These are phyloP conservation scores for Hypothenemus hampei DNA, from an alignment of 1,140 invertebrate species.

Conservation along the genomic window DNA sequence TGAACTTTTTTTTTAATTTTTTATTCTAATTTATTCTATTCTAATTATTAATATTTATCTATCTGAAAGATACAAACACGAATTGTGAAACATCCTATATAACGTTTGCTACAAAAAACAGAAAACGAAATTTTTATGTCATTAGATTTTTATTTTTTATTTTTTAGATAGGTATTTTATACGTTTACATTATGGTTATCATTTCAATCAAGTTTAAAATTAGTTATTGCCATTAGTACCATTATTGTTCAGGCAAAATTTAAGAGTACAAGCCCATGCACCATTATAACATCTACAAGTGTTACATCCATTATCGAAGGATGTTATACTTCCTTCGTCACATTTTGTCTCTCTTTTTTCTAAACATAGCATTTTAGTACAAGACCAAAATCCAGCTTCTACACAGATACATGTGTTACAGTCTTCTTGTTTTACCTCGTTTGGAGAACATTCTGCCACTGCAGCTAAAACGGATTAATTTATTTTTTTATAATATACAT, in stretches of 20 bases:
- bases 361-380: background rate
- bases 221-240: no score
- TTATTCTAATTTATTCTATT: no score
- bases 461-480: constrained; percentile 1
- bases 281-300: constrained; percentile 2
- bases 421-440: constrained; percentile 2
- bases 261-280: constrained; percentile 3
- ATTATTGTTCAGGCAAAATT: background rate
- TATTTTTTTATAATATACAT: no score
- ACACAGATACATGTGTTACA: constrained; percentile 4
- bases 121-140: background rate
- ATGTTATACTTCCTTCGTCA: background rate
- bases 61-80: background rate
- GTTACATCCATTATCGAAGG: constrained; percentile 9
- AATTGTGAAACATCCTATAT: background rate
- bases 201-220: background rate
- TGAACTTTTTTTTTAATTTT: no score
- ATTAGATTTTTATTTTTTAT: background rate
- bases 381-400: background rate
- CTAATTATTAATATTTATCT: no score
- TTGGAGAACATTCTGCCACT: background rate
- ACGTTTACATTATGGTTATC: background rate
- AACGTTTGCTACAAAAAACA: background rate
- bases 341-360: background rate
- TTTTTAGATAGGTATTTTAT: background rate